Evolutionary conservation across 2,888 invertebrate species (phyloP), one percentile per base, ranked within the genome.

Genomic region (Sinhomidia bicolor): DNA sequence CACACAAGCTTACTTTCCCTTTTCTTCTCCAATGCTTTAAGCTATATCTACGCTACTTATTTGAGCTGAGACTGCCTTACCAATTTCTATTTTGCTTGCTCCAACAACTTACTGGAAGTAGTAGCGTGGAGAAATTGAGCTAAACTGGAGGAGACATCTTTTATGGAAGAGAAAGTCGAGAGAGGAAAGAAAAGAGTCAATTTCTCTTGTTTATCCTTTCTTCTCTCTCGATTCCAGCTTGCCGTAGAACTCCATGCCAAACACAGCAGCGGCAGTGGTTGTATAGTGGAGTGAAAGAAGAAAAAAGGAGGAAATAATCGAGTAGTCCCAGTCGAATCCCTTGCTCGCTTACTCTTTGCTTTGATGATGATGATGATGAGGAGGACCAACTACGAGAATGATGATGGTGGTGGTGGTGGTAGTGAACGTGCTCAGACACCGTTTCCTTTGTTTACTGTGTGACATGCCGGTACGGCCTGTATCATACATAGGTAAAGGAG

Each of bases 141-240:
- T 44, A 68, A 51, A 82, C 81, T 62, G 62, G 80, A 82, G 68
- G 81, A 68, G 81, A 82, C 81, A 82, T 82, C 81, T 82, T 82
- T 82, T 82, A 82, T 47, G 51, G 32, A 44, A 44, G 71, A 23
- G 71, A 71, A 71, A 71, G 71, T 71, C 23, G 44, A 71, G 44
- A 71, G 71, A 36, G 65, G 62, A 65, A 36, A 65, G 65, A 57
- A 9, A 2, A 36, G 71, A 71, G 9, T 71, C 17, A 44, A 17
- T 71, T 71, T 71, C 71, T 44, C 44, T 71, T 71, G 71, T 71
- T 41, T 71, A 71, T 44, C 41, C 71, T 36, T 71, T 71, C 41
- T 36, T 36, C 36, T 71, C 23, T 71, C n/a, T 9, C 62, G 14
- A 29, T 62, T 23, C 60, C 14, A 60, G 26, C 57, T 17, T 23